Percentiles rank a stretch among this genome's conserved stretches.
phyloP scores from a whole-genome alignment of 2,797 vertebrate species.

The Tapera naevia region DNA sequence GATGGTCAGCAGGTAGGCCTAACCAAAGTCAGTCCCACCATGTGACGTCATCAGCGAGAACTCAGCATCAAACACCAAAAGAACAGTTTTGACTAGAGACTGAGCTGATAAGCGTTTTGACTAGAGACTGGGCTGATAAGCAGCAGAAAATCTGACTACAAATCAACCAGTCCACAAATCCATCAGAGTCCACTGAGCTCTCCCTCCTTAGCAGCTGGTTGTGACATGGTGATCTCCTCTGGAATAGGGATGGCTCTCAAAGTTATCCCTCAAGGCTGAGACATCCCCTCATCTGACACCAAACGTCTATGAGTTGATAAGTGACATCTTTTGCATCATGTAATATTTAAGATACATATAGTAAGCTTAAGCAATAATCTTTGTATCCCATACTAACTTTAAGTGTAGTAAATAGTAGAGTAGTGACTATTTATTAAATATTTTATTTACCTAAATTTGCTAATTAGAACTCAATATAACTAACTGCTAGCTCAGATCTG shows the following conservation, averaged over 20 bases:
- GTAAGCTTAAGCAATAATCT: neutral
- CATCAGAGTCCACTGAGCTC: neutral
- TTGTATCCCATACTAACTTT: neutral
- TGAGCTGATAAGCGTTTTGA: neutral
- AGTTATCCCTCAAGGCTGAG: neutral
- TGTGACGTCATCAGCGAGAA: neutral
- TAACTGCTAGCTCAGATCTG: neutral
- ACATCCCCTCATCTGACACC: neutral
- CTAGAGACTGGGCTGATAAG: neutral
- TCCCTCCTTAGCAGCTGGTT: neutral
- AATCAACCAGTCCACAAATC: too few relatives aligned
- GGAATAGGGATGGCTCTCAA: neutral
- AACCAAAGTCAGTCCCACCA: neutral
- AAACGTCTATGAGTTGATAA: neutral
- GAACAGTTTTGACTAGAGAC: neutral
- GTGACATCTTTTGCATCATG: neutral
- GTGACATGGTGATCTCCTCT: accelerated
- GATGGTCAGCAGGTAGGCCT: neutral
- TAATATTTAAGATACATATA: neutral
- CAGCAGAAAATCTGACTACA: neutral
- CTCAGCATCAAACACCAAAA: neutral
- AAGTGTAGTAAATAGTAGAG: neutral
- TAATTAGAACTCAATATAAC: neutral
- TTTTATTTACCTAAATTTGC: neutral
- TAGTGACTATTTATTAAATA: neutral